Evolutionary conservation across 2,113 vertebrate species (phyloP), one percentile per base, ranked within the genome.

Genomic region (Sula dactylatra): DNA sequence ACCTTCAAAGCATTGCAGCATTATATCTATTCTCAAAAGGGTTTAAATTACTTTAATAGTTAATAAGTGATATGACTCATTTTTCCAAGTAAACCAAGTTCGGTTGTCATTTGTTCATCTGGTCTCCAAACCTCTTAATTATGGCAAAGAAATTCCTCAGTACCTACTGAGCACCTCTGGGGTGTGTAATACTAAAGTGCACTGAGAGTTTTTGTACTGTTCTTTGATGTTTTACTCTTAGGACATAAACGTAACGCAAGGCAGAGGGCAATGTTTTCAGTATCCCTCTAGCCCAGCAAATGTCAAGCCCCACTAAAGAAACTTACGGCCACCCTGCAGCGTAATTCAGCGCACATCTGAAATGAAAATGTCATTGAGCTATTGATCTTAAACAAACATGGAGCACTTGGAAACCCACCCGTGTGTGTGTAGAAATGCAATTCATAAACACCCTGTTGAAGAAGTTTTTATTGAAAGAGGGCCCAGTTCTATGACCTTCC

Each of bases 11-110:
- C 93, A 77, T 36, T 79, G 87, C 34, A 10, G 81, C 18, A 31
- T 98, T 97, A 97, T 98, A 98, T 98, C 96, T 97, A 88, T 90
- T 98, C 97, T 98, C 97, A 88, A 96, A 97, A 97, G 97, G 91
- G 55, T 96, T 98, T 96, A 95, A 95, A 97, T 91, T 94, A 95
- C 96, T 97, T 97, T 96, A 97, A 97, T 97, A 96, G 97, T 98
- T 98, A 97, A 98, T 94, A 97, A 96, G 94, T 90, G 94, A 97
- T 96, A 94, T 96, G 96, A 96, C 92, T 96, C 79, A 91, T 96
- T 97, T 97, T 95, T 86, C 82, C 42, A 52, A 87, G 85, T 93
- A 96, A 97, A 94, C 97, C 94, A 86, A 94, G 88, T 96, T 97
- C 21, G 2, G 78, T 95, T 95, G 96, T 96, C 93, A 87, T 95